Percentiles rank a stretch among this genome's conserved stretches.
Conservation (phyloP, 2,113 vertebrate genomes). For the Sula dactylatra region DNA sequence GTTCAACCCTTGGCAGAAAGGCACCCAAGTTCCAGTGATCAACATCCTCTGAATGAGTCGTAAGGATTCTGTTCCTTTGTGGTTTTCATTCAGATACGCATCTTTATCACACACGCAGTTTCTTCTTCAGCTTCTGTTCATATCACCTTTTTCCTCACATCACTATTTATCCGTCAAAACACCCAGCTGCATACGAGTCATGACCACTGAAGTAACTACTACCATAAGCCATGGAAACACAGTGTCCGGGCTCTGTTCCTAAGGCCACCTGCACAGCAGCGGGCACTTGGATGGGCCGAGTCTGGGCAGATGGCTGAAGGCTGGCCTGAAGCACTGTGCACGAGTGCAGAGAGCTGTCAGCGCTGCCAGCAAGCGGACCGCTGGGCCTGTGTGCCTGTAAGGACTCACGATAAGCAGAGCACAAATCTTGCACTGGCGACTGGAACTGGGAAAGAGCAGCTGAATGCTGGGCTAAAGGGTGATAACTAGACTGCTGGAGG, state of each 20-base stretch:
- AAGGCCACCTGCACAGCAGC: conserved; percentile 82
- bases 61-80: background rate
- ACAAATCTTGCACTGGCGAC: conserved; percentile 79
- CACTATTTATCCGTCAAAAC: conserved; percentile 81
- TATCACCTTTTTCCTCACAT: background rate
- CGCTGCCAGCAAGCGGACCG: conserved; percentile 47
- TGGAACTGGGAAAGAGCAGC: conserved; percentile 78
- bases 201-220: conserved; percentile 79
- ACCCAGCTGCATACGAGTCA: conserved; percentile 73
- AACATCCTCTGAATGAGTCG: background rate
- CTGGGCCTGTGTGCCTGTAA: conserved; percentile 77
- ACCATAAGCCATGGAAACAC: conserved; percentile 54
- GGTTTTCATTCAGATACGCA: background rate
- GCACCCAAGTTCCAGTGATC: background rate
- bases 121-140: background rate
- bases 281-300: conserved; percentile 74
- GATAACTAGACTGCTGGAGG: conserved; percentile 78
- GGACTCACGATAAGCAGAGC: conserved; percentile 81
- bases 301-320: conserved; percentile 63
- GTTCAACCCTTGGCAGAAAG: background rate
- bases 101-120: background rate
- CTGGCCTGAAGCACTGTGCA: conserved; percentile 69
- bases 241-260: conserved; percentile 68
- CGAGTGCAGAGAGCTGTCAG: conserved; percentile 6
- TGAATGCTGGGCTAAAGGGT: conserved; percentile 70